Percentiles rank a stretch among this genome's conserved stretches.
Evolutionary conservation across 2,113 vertebrate genomes (phyloP).

Genomic region (Pongo abelii): DNA sequence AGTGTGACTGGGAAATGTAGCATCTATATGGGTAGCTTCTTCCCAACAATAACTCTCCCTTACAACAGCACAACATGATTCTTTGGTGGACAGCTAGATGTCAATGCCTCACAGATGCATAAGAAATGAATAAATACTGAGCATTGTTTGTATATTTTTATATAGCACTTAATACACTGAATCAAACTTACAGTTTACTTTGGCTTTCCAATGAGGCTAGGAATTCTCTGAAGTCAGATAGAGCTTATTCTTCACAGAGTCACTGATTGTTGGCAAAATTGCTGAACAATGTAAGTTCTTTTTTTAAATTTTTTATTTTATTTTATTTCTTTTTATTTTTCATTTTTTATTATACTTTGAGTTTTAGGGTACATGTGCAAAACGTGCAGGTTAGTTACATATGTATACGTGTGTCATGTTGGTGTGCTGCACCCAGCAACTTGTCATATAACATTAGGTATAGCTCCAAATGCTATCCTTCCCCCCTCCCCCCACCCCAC

Average conservation of each 20-base stretch:
- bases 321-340: too few relatives aligned
- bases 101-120: background rate
- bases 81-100: background rate
- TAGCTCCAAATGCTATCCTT: too few relatives aligned
- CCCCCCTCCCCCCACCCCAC: too few relatives aligned
- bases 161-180: background rate
- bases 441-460: too few relatives aligned
- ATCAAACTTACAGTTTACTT: background rate
- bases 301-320: too few relatives aligned
- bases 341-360: too few relatives aligned
- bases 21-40: background rate
- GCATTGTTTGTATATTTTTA: background rate
- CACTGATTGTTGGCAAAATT: background rate
- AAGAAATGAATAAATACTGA: background rate
- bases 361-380: too few relatives aligned
- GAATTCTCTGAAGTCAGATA: background rate
- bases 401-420: too few relatives aligned
- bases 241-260: background rate
- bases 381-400: too few relatives aligned
- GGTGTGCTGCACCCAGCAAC: too few relatives aligned
- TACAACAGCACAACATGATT: background rate
- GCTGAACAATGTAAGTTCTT: background rate
- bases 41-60: background rate
- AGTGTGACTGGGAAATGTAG: background rate
- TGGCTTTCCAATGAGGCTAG: background rate